Evolutionary conservation across 2,888 invertebrate genomes (phyloP), one percentile per base, ranked within the genome.

Genomic region (Mesorhabditis belari): DNA sequence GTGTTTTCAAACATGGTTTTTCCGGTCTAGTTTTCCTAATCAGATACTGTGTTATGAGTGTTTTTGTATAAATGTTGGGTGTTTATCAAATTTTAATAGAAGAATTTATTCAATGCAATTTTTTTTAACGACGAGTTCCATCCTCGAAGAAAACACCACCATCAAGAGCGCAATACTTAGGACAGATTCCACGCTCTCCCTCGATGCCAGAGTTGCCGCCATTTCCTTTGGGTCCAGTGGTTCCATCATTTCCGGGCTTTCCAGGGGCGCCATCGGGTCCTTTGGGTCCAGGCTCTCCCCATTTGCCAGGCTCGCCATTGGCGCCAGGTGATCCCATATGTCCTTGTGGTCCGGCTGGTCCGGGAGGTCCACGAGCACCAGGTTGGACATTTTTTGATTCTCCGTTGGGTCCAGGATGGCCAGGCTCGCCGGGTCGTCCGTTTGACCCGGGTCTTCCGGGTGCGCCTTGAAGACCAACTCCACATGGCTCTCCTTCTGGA

Each of bases 241-340:
- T n/a, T 9, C 44, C 44, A n/a, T 35, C 44, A 9, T 35, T 35
- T 35, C 44, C 44, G 1, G 44, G 44, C 44, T 35, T 9, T 35
- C 44, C 44, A 35, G 44, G 58, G 58, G 59, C 53, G 56, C 61
- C 57, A 25, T 61, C 57, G 53, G 58, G 58, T 17, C 57, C 28
- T 51, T 64, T 60, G 52, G 55, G 54, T 49, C 58, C 57, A 52
- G 57, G 63, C 12, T 9, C 44, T 17, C 44, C 44, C 6, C 57
- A 59, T 9, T 35, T 35, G 44, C 44, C 62, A 35, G 60, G 55
- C 23, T 54, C 62, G 19, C 62, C 66, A 44, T 64, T 66, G 52
- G 64, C 55, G 61, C 70, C 65, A 3, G 71, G 68, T 9, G 63
- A 62, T 62, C 69, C 72, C 21, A 61, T 62, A 25, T 55, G 58